Conservation (phyloP, 2,888 invertebrate genomes). For the Toxonevra muliebris region DNA sequence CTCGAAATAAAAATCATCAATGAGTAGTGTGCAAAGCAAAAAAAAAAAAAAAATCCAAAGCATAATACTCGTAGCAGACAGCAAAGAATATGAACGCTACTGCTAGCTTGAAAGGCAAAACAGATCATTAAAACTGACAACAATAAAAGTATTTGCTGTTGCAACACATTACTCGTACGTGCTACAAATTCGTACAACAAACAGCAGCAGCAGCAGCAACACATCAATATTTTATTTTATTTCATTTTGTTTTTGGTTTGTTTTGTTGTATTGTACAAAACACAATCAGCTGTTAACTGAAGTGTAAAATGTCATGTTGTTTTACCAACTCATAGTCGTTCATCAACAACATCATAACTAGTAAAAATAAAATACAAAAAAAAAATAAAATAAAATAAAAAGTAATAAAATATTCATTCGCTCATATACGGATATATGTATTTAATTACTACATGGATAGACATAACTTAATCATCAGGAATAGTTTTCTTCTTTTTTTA, state of each 20-base stretch:
- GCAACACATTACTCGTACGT: background rate
- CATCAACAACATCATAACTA: no score
- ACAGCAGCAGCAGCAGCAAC: background rate
- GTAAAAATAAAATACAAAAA: no score
- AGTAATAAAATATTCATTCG: no score
- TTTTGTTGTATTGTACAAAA: background rate
- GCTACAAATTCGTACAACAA: background rate
- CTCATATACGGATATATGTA: no score
- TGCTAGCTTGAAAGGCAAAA: background rate
- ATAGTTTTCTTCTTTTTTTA: no score
- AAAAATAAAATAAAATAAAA: no score
- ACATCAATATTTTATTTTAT: no score
- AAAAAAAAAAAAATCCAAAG: constrained; percentile 6
- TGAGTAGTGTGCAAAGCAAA: background rate
- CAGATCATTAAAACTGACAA: background rate
- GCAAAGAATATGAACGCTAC: background rate
- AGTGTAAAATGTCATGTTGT: constrained; percentile 28
- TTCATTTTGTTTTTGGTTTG: no score
- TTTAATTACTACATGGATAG: no score
- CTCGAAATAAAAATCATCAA: constrained; percentile 1
- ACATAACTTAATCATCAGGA: no score
- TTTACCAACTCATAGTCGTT: background rate
- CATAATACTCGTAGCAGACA: background rate
- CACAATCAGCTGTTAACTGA: constrained; percentile 20
- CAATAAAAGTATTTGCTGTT: background rate